A percentile compares a stretch with the other conserved stretches of the same genome.
Conservation (phyloP, 2,797 vertebrate species). For the Petrocephalus schoutedeni region DNA sequence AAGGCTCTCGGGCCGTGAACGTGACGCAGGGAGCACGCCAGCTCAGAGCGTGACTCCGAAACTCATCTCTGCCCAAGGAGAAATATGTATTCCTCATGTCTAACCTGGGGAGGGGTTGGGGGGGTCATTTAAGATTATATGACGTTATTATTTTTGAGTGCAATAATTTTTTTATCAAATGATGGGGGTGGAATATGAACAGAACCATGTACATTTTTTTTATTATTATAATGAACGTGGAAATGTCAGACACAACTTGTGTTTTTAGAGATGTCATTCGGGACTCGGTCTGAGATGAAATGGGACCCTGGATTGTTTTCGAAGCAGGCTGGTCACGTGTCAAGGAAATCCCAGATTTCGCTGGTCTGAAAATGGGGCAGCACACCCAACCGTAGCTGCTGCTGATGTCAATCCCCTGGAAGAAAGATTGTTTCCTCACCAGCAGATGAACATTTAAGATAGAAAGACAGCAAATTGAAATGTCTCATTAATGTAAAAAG, state of each 20-base stretch:
- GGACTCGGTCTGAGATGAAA: neutral
- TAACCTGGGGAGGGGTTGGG: neutral
- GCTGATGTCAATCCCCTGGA: neutral
- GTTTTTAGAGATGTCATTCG: neutral
- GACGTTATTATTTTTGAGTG: neutral
- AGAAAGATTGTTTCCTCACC: neutral
- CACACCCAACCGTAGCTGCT: neutral
- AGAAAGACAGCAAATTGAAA: neutral
- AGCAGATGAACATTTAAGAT: neutral
- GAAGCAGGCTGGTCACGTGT: neutral
- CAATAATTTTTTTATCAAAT: neutral
- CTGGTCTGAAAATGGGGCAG: neutral
- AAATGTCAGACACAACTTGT: neutral
- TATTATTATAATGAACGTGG: neutral
- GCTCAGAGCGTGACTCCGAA: constrained; percentile 44
- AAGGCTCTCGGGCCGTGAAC: constrained; percentile 24
- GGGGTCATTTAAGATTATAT: neutral
- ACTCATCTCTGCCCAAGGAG: constrained; percentile 39
- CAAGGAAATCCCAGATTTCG: neutral
- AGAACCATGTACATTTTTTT: neutral
- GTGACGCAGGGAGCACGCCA: constrained; percentile 42
- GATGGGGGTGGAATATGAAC: neutral
- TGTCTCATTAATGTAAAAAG: neutral
- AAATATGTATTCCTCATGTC: neutral
- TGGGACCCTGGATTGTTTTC: neutral